phyloP scores from a whole-genome alignment of 1,140 invertebrate genomes.

The Sinella curviseta region DNA sequence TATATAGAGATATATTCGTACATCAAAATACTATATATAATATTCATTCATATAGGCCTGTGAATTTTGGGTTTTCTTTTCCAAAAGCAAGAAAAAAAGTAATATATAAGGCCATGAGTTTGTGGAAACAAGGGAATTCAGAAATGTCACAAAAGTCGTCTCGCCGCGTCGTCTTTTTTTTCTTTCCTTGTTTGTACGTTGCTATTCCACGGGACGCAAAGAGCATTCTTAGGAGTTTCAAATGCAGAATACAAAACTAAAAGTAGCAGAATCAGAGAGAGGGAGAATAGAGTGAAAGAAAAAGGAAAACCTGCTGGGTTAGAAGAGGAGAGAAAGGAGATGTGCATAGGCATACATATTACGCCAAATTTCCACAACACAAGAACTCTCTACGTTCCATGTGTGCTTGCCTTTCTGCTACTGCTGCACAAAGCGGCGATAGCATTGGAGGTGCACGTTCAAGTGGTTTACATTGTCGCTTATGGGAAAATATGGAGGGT shows the following conservation, averaged over 20 bases:
- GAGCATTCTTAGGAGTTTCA: slow-evolving; percentile 24
- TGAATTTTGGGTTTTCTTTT: no score
- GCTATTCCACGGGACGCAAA: slow-evolving; percentile 17
- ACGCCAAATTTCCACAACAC: not conserved
- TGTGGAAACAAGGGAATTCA: slow-evolving; percentile 46
- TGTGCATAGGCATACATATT: slow-evolving; percentile 16
- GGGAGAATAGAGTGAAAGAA: no score
- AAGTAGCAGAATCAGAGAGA: no score
- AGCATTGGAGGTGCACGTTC: no score
- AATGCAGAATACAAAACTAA: slow-evolving; percentile 19
- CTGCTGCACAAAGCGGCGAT: not conserved
- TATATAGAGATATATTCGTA: no score
- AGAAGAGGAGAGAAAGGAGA: not conserved
- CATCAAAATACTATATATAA: no score
- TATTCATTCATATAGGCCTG: no score
- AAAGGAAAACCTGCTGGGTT: slow-evolving; percentile 16
- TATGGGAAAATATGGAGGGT: no score
- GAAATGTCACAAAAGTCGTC: slow-evolving; percentile 41
- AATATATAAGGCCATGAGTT: slow-evolving; percentile 25
- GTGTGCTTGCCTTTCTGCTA: not conserved
- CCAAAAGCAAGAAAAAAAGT: slow-evolving; percentile 13
- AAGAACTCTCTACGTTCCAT: not conserved
- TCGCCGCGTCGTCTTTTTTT: slow-evolving; percentile 14
- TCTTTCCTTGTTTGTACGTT: slow-evolving; percentile 12
- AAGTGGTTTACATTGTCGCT: no score